A percentile compares a stretch with the other conserved stretches of the same genome.
phyloP scores from a whole-genome alignment of 2,888 invertebrate species.

The Ophion slaviceki region DNA sequence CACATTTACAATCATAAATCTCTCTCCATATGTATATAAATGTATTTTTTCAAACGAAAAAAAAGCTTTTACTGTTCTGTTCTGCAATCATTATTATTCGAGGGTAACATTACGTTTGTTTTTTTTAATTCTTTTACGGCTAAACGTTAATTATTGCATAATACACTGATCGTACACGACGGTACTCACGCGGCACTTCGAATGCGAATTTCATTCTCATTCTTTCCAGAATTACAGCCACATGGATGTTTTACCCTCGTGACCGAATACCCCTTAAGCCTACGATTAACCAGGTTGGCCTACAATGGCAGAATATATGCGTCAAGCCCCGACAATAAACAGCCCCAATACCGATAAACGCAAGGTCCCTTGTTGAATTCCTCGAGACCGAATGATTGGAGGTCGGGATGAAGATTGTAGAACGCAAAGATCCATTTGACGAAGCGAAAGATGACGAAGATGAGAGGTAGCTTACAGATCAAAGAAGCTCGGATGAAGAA shows the following conservation, averaged over 20 bases:
- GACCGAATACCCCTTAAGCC: conserved; percentile 73
- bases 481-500: not conserved
- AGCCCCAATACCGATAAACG: not conserved
- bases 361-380: not conserved
- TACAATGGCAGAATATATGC: conserved; percentile 21
- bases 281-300: conserved; percentile 64
- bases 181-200: conserved; percentile 69
- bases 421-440: not conserved
- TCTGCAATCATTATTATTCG: conserved; percentile 62
- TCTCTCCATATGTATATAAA: conserved; percentile 18
- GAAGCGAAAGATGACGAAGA: not conserved
- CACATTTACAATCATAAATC: conserved; percentile 22
- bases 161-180: conserved; percentile 81
- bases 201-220: conserved; percentile 5
- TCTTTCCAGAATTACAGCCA: conserved; percentile 55
- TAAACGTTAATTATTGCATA: conserved; percentile 81
- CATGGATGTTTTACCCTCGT: conserved; percentile 72
- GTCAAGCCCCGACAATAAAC: not conserved
- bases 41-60: conserved; percentile 10
- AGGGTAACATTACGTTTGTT: conserved; percentile 27
- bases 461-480: not conserved
- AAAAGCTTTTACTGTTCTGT: conserved; percentile 39
- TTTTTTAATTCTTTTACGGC: conserved; percentile 55
- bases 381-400: not conserved
- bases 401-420: not conserved